Percentiles rank a stretch among this genome's conserved stretches.
phyloP scores from a whole-genome alignment of 1,140 invertebrate species.

The Notospermus geniculatus region DNA sequence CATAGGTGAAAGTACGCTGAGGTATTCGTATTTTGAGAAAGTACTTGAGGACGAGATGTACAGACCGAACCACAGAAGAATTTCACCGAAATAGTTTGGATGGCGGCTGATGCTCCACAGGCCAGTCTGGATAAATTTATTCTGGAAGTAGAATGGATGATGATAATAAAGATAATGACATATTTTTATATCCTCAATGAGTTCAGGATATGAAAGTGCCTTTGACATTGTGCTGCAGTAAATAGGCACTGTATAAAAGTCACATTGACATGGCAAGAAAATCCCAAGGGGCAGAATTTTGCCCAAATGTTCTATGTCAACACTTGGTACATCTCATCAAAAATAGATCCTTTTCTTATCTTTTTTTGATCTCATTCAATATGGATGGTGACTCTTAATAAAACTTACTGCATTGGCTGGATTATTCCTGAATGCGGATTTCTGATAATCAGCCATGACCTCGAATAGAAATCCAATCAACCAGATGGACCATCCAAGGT shows the following conservation, averaged over 20 bases:
- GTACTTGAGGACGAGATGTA: conserved; percentile 62
- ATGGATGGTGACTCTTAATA: no score
- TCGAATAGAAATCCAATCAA: conserved; percentile 36
- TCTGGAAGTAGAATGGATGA: conserved; percentile 26
- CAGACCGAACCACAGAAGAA: conserved; percentile 89
- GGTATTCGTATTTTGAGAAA: conserved; percentile 39
- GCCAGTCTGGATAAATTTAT: conserved; percentile 57
- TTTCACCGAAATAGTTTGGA: conserved; percentile 94
- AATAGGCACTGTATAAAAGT: no score
- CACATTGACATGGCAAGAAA: no score
- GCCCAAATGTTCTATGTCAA: no score
- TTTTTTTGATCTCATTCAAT: no score
- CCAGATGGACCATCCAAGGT: conserved; percentile 43
- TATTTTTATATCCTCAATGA: no score
- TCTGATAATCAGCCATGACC: conserved; percentile 43
- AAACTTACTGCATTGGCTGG: conserved; percentile 39
- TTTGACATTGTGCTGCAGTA: no score
- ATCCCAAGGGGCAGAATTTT: no score
- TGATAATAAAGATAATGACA: no score
- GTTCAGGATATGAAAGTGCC: no score
- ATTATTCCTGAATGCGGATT: conserved; percentile 36
- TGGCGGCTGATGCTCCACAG: conserved; percentile 86
- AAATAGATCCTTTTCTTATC: no score
- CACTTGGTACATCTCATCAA: no score
- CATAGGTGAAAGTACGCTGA: conserved; percentile 47